These are phyloP conservation scores for Allochrocebus solatus DNA, from an alignment of 2,797 vertebrate genomes.

Conservation along the genomic window DNA sequence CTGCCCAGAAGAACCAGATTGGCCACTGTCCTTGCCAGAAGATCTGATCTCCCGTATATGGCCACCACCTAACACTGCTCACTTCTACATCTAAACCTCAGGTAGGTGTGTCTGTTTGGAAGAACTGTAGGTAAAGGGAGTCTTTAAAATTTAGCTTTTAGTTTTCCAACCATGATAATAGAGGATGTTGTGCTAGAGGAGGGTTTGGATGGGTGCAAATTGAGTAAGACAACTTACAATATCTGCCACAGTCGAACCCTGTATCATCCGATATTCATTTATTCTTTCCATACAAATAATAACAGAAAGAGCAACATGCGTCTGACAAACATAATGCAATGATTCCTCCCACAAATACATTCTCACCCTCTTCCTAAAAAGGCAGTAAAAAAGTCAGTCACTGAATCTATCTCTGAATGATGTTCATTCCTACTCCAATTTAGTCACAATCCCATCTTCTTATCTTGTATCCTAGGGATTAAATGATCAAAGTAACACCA, in stretches of 20 bases:
- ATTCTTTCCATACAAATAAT: not conserved
- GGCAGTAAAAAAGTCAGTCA: not conserved
- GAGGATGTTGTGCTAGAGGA: not conserved
- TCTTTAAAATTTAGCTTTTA: not conserved
- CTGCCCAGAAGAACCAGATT: not conserved
- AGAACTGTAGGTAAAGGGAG: not conserved
- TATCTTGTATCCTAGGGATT: not conserved
- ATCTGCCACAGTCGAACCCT: not conserved
- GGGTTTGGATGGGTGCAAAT: not conserved
- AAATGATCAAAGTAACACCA: not conserved
- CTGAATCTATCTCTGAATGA: too few species aligned
- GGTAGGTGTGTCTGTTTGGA: not conserved
- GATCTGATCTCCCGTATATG: not conserved
- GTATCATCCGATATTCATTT: not conserved
- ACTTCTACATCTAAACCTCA: not conserved
- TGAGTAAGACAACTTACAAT: not conserved
- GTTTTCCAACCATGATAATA: not conserved
- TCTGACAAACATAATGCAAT: not conserved
- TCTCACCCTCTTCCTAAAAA: not conserved
- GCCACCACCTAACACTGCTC: not conserved
- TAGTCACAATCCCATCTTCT: not conserved
- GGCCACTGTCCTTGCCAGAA: not conserved
- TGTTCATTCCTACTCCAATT: not conserved
- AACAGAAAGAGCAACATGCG: not conserved
- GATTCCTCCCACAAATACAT: not conserved